Base-by-base conservation (phyloP, 2,888 invertebrate species). In the Pheosia gnoma region DNA sequence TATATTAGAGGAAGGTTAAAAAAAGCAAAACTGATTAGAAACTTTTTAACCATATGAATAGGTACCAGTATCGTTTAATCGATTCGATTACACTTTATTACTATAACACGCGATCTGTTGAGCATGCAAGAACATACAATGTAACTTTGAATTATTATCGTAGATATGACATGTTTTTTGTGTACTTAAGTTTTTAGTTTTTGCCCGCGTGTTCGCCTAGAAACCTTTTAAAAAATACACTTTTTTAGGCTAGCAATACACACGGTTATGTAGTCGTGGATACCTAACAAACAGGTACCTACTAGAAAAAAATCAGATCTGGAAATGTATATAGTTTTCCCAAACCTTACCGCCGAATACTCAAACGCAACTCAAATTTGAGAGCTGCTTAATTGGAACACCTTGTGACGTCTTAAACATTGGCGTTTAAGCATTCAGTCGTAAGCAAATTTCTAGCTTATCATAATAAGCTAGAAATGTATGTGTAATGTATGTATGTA, bases 21-120 rank as follows among this genome's bases (percentile, higher is more conserved):
- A 45, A 47, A n/a, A 47, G 47, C 11, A 3, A 13, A 54, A 54
- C 39, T 8, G 39, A 55, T 55, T 55, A 39, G 38, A 55, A 55
- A 55, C 39, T 13, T 55, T 13, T 6, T 13, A 3, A 37, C 25
- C 37, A 11, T 57, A 41, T 25, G 25, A 25, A 25, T 25, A 36
- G 41, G 25, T 47, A 49, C 36, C 5, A 39, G 10, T 39, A 41
- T 52, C 58, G 51, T 8, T 10, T 38, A 51, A 13, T 39, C 55
- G 39, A 55, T 39, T 55, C 36, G 13, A 55, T 55, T 13, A 55
- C 39, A 13, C 13, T 6, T 37, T 5, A n/a, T n/a, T n/a, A n/a
- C n/a, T 39, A 55, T 55, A n/a, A 13, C 55, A 55, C 38, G 55
- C 55, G 38, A 55, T n/a, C 7, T n/a, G 37, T 55, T 54, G 10